These are phyloP conservation scores for Eriocheir sinensis DNA, from an alignment of 1,140 invertebrate genomes.

Conservation along the genomic window DNA sequence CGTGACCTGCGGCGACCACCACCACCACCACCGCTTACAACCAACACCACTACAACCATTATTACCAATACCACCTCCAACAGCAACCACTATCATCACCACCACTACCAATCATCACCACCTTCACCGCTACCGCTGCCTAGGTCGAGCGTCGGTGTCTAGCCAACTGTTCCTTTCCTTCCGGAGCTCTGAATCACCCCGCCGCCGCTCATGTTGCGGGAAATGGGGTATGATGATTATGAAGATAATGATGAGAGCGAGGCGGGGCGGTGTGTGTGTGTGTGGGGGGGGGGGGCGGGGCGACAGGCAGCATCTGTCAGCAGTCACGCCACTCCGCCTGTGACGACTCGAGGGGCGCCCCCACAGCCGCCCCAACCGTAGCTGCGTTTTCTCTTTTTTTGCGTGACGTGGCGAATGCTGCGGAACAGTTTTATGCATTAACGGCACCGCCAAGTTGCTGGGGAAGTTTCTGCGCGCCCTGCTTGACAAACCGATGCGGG, in stretches of 20 bases:
- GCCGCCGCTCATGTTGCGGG: background rate
- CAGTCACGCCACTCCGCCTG: background rate
- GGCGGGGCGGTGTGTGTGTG: background rate
- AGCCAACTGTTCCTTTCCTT: background rate
- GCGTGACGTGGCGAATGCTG: background rate
- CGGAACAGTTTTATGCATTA: background rate
- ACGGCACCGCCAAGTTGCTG: background rate
- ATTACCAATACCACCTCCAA: too few species aligned
- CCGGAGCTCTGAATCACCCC: background rate
- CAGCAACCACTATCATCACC: too few species aligned
- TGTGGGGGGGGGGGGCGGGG: background rate
- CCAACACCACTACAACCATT: too few species aligned
- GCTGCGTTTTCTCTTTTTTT: background rate
- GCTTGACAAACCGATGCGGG: background rate
- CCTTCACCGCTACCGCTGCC: too few species aligned
- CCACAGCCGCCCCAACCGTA: background rate
- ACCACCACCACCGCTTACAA: background rate
- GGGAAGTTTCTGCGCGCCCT: background rate
- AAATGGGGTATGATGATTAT: constrained; percentile 17
- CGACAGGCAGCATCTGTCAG: constrained; percentile 10
- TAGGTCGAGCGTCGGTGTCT: too few species aligned
- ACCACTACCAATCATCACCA: too few species aligned
- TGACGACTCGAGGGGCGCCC: too few species aligned
- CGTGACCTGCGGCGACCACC: background rate
- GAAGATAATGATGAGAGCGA: constrained; percentile 8